Conservation (phyloP, 2,888 invertebrate genomes). For the Drosophila recens region DNA sequence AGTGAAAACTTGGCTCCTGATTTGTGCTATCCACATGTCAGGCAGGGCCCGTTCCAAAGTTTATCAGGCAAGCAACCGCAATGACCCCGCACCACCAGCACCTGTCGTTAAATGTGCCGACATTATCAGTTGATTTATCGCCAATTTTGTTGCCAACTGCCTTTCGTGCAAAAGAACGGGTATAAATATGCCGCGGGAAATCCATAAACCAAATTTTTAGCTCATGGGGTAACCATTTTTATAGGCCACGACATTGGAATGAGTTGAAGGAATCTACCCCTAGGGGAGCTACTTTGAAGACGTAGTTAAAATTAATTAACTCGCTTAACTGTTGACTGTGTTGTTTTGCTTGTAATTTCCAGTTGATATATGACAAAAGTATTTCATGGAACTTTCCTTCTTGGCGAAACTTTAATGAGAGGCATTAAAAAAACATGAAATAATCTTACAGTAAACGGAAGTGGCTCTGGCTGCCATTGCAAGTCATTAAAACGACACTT, state of each 20-base stretch:
- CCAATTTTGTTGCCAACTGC: constrained; percentile 68
- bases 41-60: constrained; percentile 15
- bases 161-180: constrained; percentile 46
- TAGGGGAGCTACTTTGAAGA: constrained; percentile 13
- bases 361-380: constrained; percentile 40
- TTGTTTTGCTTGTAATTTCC: constrained; percentile 38
- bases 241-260: not conserved
- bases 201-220: constrained; percentile 50
- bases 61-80: constrained; percentile 40
- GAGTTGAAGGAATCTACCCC: not conserved
- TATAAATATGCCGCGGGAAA: constrained; percentile 52
- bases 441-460: constrained; percentile 20
- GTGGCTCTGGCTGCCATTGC: constrained; percentile 23
- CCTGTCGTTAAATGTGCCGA: constrained; percentile 70
- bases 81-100: constrained; percentile 22
- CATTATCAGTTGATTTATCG: constrained; percentile 81
- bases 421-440: constrained; percentile 59
- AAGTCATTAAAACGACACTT: constrained; percentile 65
- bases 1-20: constrained; percentile 41
- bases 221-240: constrained; percentile 32
- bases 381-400: constrained; percentile 21
- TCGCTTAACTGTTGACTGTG: constrained; percentile 54
- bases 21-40: constrained; percentile 32
- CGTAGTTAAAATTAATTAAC: constrained; percentile 75
- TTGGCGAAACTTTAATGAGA: constrained; percentile 54